Conservation (phyloP, 2,888 invertebrate species). For the Scaeva pyrastri region DNA sequence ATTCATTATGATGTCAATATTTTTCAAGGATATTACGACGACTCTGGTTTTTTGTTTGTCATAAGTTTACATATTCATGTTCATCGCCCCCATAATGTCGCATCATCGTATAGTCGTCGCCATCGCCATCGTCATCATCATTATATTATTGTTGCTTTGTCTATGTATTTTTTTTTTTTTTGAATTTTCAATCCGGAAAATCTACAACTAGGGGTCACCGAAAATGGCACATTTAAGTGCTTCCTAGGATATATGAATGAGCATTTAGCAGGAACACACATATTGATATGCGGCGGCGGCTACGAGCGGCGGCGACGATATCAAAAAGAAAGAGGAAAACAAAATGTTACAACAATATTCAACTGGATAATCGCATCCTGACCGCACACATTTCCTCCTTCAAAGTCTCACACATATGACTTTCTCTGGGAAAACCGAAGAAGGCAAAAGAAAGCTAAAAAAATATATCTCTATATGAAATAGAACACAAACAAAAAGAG, state of each 20-base stretch:
- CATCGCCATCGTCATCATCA: slow-evolving; percentile 23
- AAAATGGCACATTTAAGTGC: slow-evolving; percentile 74
- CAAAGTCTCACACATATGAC: slow-evolving; percentile 15
- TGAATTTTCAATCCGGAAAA: slow-evolving; percentile 63
- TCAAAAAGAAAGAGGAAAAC: slow-evolving; percentile 18
- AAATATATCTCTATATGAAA: slow-evolving; percentile 22
- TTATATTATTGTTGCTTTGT: slow-evolving; percentile 11
- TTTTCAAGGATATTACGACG: slow-evolving; percentile 63
- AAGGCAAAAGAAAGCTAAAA: slow-evolving; percentile 29
- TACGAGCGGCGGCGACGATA: too few relatives aligned
- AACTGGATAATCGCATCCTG: slow-evolving; percentile 71
- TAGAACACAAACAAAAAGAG: slow-evolving; percentile 11
- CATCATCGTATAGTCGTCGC: slow-evolving; percentile 17
- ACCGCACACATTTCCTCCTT: slow-evolving; percentile 66
- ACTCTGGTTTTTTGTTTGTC: slow-evolving; percentile 10
- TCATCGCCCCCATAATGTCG: slow-evolving; percentile 53
- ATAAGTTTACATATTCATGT: slow-evolving; percentile 45
- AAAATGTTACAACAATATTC: slow-evolving; percentile 26
- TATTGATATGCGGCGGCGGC: slow-evolving; percentile 26
- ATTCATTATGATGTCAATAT: slow-evolving; percentile 66
- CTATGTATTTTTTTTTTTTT: slow-evolving; percentile 68
- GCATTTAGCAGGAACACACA: slow-evolving; percentile 34
- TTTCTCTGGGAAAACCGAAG: neutral
- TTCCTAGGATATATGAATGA: slow-evolving; percentile 55
- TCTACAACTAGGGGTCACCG: slow-evolving; percentile 69